Conservation (phyloP, 64 coral and sea anemone species). For the Cladopsammia gracilis region DNA sequence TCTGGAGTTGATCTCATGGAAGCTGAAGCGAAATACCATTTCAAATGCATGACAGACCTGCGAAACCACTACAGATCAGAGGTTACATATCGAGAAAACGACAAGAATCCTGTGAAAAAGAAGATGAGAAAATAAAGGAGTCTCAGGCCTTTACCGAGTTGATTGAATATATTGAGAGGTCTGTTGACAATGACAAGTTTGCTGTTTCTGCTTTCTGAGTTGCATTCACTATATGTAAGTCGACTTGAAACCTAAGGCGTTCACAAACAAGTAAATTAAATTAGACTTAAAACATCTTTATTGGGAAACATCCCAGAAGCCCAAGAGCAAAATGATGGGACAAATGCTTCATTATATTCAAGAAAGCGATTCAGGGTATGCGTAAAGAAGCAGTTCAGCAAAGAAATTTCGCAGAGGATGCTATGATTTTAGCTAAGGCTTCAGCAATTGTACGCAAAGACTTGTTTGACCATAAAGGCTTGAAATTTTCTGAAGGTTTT, state of each 20-base stretch:
- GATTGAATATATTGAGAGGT: conserved; percentile 55
- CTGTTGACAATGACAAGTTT: conserved; percentile 70
- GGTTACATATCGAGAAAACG: conserved; percentile 28
- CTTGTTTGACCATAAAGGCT: conserved; percentile 66
- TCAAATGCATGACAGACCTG: conserved; percentile 63
- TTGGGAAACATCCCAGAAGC: conserved; percentile 67
- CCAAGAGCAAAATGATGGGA: conserved; percentile 68
- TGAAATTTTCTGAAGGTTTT: conserved; percentile 71
- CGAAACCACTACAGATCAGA: conserved; percentile 63
- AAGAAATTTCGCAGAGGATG: conserved; percentile 75
- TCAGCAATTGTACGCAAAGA: conserved; percentile 67
- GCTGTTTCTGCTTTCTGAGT: conserved; percentile 63
- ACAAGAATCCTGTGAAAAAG: conserved; percentile 52
- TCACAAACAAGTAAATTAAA: conserved; percentile 75
- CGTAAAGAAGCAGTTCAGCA: conserved; percentile 68
- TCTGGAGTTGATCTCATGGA: conserved; percentile 76
- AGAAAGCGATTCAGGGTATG: conserved; percentile 57
- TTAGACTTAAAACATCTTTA: conserved; percentile 74
- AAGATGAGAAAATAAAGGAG: conserved; percentile 72
- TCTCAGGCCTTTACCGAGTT: conserved; percentile 72
- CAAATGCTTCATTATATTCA: conserved; percentile 62
- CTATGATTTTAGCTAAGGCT: conserved; percentile 74
- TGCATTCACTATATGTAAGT: conserved; percentile 61
- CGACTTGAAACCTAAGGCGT: conserved; percentile 64
- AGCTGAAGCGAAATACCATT: conserved; percentile 72